Conservation (phyloP, 1,140 invertebrate species). For the Conopomorpha cramerella region DNA sequence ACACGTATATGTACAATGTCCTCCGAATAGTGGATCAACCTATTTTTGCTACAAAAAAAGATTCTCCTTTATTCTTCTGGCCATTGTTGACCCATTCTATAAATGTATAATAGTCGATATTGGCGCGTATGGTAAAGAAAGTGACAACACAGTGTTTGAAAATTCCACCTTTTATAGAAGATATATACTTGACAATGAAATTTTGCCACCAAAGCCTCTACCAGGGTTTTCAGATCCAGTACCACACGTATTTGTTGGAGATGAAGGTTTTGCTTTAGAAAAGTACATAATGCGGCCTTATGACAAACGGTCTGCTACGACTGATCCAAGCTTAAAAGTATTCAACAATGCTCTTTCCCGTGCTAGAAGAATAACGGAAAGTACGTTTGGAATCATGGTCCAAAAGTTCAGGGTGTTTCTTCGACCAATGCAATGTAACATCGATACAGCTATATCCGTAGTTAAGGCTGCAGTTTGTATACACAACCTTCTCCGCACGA, state of each 20-base stretch:
- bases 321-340: no score
- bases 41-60: slow-evolving; percentile 48
- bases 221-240: slow-evolving; percentile 5
- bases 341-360: no score
- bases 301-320: no score
- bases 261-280: slow-evolving; percentile 7
- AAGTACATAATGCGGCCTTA: slow-evolving; percentile 5
- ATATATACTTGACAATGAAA: slow-evolving; percentile 9
- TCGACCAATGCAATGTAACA: no score
- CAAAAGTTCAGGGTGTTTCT: no score
- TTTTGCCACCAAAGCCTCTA: slow-evolving; percentile 8
- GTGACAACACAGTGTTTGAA: slow-evolving; percentile 26
- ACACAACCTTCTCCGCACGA: no score
- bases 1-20: slow-evolving; percentile 23
- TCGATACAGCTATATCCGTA: no score
- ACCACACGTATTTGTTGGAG: slow-evolving; percentile 9
- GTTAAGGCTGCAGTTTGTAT: no score
- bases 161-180: slow-evolving; percentile 7
- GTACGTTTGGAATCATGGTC: no score
- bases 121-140: slow-evolving; percentile 19
- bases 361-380: no score
- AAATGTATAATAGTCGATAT: slow-evolving; percentile 21
- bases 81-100: slow-evolving; percentile 23
- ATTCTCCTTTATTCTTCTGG: slow-evolving; percentile 35
- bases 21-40: slow-evolving; percentile 20